These are phyloP conservation scores for Amphipoea lucens DNA, from an alignment of 2,888 invertebrate species.

Conservation along the genomic window DNA sequence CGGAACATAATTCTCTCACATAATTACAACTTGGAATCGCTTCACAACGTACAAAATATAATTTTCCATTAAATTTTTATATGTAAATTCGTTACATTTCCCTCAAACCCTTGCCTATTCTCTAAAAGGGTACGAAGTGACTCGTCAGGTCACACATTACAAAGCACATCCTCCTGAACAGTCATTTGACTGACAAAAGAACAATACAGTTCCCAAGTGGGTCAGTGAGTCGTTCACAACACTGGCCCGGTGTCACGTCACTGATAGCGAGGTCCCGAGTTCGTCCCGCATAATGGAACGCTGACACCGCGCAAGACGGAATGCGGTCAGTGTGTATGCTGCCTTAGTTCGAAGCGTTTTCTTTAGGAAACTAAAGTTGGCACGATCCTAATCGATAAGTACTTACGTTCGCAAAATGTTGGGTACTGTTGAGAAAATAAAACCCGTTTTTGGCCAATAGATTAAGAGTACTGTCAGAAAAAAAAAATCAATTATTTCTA, in stretches of 20 bases:
- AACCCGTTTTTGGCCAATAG: conserved; percentile 7
- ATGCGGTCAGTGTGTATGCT: conserved; percentile 68
- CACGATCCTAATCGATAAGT: conserved; percentile 24
- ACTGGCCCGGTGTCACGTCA: conserved; percentile 77
- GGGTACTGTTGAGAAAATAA: neutral
- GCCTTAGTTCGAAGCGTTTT: conserved; percentile 55
- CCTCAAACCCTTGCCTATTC: conserved; percentile 22
- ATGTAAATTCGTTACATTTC: conserved; percentile 17
- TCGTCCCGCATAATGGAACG: conserved; percentile 74
- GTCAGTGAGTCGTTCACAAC: conserved; percentile 81
- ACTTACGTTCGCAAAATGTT: conserved; percentile 17
- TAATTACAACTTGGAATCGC: neutral
- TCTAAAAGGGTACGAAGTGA: conserved; percentile 40
- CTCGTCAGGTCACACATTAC: conserved; percentile 56
- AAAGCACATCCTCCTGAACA: conserved; percentile 65
- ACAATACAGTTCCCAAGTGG: conserved; percentile 82
- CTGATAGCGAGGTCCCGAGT: conserved; percentile 77
- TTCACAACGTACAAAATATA: neutral
- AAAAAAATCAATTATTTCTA: neutral
- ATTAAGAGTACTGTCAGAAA: neutral
- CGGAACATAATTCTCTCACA: neutral
- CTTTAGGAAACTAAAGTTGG: conserved; percentile 34
- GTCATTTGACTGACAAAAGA: conserved; percentile 74
- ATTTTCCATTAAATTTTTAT: neutral
- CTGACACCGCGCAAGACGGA: conserved; percentile 71